Conservation (phyloP, 2,888 invertebrate genomes). For the Nomada fabriciana region DNA sequence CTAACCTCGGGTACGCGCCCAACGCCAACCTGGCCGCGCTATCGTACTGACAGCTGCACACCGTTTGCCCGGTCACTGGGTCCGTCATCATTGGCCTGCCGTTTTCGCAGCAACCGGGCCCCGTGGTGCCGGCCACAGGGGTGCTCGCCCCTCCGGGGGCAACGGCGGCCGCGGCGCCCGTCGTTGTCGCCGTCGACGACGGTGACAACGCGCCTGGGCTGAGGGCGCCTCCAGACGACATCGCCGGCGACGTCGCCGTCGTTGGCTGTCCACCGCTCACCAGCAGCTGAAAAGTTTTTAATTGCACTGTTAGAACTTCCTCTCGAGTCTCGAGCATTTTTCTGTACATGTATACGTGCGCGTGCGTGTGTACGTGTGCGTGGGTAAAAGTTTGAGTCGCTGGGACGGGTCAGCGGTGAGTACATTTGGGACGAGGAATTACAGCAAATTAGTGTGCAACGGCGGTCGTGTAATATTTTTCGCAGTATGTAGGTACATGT, state of each 20-base stretch:
- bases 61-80: conserved; percentile 96
- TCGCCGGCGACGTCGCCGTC: conserved; percentile 89
- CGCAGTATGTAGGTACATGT: not conserved
- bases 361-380: not conserved
- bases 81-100: conserved; percentile 96
- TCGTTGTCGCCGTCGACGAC: conserved; percentile 84
- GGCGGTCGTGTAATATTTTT: not conserved
- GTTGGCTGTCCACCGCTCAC: conserved; percentile 91
- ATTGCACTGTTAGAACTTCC: not conserved
- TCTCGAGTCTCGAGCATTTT: not conserved
- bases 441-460: no score
- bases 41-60: conserved; percentile 97
- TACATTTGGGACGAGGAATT: no score
- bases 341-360: no score
- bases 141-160: conserved; percentile 82
- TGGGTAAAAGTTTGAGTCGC: no score
- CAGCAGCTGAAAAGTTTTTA: conserved; percentile 88
- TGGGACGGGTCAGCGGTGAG: no score
- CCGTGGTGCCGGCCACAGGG: conserved; percentile 78
- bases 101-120: conserved; percentile 92
- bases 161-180: conserved; percentile 75
- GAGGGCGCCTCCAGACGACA: conserved; percentile 91
- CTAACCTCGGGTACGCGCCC: conserved; percentile 91
- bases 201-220: conserved; percentile 90
- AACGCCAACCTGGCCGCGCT: conserved; percentile 92